Percentiles rank a stretch among this genome's conserved stretches.
Evolutionary conservation across 2,113 vertebrate species (phyloP).

Genomic region (Chunga burmeisteri): DNA sequence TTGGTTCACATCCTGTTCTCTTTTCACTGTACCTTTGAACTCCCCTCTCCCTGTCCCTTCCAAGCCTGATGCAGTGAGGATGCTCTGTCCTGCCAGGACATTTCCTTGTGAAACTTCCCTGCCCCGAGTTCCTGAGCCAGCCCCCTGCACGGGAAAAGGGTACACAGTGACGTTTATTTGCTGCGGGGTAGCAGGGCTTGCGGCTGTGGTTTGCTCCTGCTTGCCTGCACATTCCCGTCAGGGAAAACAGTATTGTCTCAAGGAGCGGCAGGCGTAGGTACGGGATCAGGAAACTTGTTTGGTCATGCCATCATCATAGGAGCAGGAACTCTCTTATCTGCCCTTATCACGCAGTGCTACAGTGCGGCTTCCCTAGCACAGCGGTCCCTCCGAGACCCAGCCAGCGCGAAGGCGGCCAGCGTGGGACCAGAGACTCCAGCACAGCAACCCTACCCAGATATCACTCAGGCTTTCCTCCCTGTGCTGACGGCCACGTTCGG

Average conservation of each 20-base stretch:
- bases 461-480: neutral
- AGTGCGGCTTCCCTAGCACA: neutral
- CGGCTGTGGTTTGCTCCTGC: neutral
- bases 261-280: slow-evolving; percentile 28
- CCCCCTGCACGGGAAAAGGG: neutral
- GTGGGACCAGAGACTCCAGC: accelerated
- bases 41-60: neutral
- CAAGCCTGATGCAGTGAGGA: neutral
- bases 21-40: neutral
- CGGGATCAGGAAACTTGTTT: slow-evolving; percentile 42
- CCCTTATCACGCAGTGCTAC: neutral
- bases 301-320: slow-evolving; percentile 25
- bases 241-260: slow-evolving; percentile 65
- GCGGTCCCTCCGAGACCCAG: accelerated
- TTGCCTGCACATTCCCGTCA: slow-evolving; percentile 5
- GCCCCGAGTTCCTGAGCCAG: neutral
- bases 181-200: neutral
- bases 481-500: accelerated
- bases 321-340: slow-evolving; percentile 28
- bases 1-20: neutral
- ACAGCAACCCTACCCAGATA: accelerated
- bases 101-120: neutral
- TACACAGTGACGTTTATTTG: neutral
- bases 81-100: neutral
- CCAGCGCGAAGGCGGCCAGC: accelerated